Evolutionary conservation across 2,888 invertebrate genomes (phyloP).

Genomic region (Dilophus febrilis): DNA sequence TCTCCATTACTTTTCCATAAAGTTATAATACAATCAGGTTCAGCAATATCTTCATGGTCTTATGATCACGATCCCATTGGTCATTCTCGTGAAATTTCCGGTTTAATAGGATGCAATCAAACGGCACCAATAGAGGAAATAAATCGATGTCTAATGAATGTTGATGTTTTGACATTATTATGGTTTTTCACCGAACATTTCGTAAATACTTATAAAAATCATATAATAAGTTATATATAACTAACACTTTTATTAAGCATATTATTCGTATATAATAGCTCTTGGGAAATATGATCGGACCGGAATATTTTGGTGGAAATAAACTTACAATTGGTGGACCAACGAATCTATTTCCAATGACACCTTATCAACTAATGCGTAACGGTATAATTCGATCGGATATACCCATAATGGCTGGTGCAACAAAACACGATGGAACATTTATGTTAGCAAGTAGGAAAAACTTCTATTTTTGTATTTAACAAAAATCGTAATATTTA

Average conservation of each 20-base stretch:
- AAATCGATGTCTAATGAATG: constrained; percentile 21
- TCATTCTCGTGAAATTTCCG: constrained; percentile 26
- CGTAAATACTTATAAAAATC: constrained; percentile 12
- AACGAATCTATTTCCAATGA: constrained; percentile 19
- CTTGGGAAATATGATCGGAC: constrained; percentile 14
- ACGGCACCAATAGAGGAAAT: constrained; percentile 18
- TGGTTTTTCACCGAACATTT: constrained; percentile 18
- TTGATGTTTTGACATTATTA: constrained; percentile 20
- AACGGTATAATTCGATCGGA: constrained; percentile 13
- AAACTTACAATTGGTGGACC: constrained; percentile 22
- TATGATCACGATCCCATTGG: constrained; percentile 30
- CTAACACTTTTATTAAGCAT: background rate
- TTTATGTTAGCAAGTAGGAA: constrained; percentile 28
- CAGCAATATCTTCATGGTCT: constrained; percentile 33
- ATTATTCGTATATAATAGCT: background rate
- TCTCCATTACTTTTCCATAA: constrained; percentile 31
- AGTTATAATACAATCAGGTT: constrained; percentile 35
- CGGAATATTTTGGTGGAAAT: constrained; percentile 20
- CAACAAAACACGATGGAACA: constrained; percentile 32
- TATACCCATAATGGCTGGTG: constrained; percentile 31
- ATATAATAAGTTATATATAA: constrained; percentile 10
- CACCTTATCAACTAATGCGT: constrained; percentile 17
- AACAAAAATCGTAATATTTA: no score
- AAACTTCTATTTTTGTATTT: constrained; percentile 5
- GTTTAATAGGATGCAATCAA: constrained; percentile 18